Percentiles rank a stretch among this genome's conserved stretches.
These are phyloP conservation scores for Meandrina meandrites DNA, from an alignment of 92 coral and sea anemone species.

Conservation along the genomic window DNA sequence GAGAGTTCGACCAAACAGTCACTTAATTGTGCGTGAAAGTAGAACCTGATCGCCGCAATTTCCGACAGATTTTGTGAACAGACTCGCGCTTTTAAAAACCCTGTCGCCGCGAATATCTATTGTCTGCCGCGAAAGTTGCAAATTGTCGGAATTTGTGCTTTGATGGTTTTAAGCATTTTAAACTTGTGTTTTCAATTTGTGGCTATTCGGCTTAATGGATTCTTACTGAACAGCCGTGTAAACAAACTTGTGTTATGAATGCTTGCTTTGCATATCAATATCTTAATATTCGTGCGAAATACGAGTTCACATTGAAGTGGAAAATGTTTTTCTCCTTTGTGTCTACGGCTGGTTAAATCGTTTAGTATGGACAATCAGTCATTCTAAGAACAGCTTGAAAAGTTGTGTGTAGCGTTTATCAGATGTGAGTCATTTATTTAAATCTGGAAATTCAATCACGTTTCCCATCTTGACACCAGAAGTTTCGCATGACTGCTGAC, in stretches of 20 bases:
- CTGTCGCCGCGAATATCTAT: not conserved
- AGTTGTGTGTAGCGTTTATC: slow-evolving; percentile 25
- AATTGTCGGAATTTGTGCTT: slow-evolving; percentile 49
- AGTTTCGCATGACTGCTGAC: slow-evolving; percentile 15
- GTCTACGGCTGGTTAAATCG: slow-evolving; percentile 4
- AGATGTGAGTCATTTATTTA: slow-evolving; percentile 23
- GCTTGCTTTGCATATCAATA: not conserved
- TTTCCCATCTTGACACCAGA: slow-evolving; percentile 44
- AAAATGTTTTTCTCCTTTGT: not conserved
- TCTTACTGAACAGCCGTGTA: slow-evolving; percentile 12
- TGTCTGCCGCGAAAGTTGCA: slow-evolving; percentile 42
- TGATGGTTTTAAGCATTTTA: slow-evolving; percentile 38
- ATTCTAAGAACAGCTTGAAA: slow-evolving; percentile 44
- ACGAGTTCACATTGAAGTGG: not conserved
- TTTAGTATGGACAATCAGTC: not conserved
- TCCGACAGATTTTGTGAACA: not conserved
- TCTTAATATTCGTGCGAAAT: not conserved
- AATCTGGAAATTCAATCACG: slow-evolving; percentile 38
- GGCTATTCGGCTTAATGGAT: slow-evolving; percentile 41
- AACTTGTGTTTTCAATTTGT: slow-evolving; percentile 47
- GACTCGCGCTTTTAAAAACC: not conserved
- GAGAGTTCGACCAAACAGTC: slow-evolving; percentile 7
- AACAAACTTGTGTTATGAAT: slow-evolving; percentile 29
- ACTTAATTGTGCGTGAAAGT: slow-evolving; percentile 1
- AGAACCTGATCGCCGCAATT: not conserved